Conservation (phyloP, 2,888 invertebrate genomes). For the Gibbula magus region DNA sequence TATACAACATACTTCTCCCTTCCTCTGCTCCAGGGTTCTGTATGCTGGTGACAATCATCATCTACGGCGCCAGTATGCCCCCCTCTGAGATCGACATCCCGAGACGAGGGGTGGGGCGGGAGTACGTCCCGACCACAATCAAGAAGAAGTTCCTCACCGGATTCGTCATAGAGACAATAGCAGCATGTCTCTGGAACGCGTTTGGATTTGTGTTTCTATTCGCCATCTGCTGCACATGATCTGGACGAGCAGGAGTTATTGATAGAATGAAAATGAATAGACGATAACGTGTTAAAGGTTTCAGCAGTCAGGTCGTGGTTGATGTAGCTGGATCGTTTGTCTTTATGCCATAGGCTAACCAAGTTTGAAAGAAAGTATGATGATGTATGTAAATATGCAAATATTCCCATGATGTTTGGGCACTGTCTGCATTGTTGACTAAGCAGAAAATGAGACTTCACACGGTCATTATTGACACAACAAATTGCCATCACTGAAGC, state of each 20-base stretch:
- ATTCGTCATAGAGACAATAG: constrained; percentile 6
- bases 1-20: too few species aligned
- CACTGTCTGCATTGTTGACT: too few species aligned
- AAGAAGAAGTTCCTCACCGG: background rate
- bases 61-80: constrained; percentile 16
- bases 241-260: background rate
- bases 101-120: background rate
- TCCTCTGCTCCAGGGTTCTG: background rate
- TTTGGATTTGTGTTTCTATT: constrained; percentile 20
- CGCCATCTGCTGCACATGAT: constrained; percentile 7
- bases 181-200: constrained; percentile 6
- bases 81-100: background rate
- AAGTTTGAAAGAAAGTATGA: too few species aligned
- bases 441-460: too few species aligned
- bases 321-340: too few species aligned
- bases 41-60: constrained; percentile 15
- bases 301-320: too few species aligned
- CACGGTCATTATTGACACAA: too few species aligned
- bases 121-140: background rate
- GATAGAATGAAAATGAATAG: background rate
- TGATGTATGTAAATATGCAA: too few species aligned
- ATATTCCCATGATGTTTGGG: too few species aligned
- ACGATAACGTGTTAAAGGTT: too few species aligned
- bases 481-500: too few species aligned
- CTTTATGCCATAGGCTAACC: too few species aligned